These are phyloP conservation scores for Harpagoxenus sublaevis DNA, from an alignment of 2,888 invertebrate species.

Conservation along the genomic window DNA sequence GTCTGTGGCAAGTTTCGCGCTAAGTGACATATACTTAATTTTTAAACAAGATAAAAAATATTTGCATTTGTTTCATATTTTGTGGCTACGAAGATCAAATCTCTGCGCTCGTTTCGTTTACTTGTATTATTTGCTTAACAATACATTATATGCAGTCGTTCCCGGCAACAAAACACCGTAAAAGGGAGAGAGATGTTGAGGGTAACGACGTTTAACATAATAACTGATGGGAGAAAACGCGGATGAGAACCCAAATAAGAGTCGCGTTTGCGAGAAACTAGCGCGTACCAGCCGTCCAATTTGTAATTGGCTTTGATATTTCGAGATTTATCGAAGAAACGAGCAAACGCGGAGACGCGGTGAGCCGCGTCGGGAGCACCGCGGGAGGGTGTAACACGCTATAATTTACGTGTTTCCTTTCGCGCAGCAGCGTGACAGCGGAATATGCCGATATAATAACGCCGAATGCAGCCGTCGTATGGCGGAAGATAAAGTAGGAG, in stretches of 20 bases:
- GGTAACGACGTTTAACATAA: slow-evolving; percentile 15
- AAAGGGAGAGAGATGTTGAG: slow-evolving; percentile 5
- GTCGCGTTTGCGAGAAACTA: slow-evolving; percentile 24
- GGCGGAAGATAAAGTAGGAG: slow-evolving; percentile 51
- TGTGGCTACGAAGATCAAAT: neutral
- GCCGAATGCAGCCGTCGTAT: slow-evolving; percentile 7
- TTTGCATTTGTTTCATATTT: neutral
- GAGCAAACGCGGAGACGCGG: neutral
- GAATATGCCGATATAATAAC: slow-evolving; percentile 18
- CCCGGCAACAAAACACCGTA: neutral
- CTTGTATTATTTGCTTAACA: neutral
- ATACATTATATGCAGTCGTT: neutral
- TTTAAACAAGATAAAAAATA: neutral
- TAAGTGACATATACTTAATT: neutral
- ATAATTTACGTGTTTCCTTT: slow-evolving; percentile 41
- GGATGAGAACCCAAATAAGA: neutral
- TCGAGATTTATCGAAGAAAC: slow-evolving; percentile 34
- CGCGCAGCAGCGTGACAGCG: slow-evolving; percentile 27
- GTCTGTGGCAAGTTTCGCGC: neutral
- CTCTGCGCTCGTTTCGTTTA: neutral
- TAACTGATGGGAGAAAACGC: slow-evolving; percentile 37
- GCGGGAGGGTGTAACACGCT: neutral
- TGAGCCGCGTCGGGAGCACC: neutral
- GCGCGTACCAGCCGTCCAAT: neutral
- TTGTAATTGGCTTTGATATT: slow-evolving; percentile 17